A percentile compares a stretch with the other conserved stretches of the same genome.
Evolutionary conservation across 2,888 invertebrate genomes (phyloP).

Genomic region (Trimorus sp.): DNA sequence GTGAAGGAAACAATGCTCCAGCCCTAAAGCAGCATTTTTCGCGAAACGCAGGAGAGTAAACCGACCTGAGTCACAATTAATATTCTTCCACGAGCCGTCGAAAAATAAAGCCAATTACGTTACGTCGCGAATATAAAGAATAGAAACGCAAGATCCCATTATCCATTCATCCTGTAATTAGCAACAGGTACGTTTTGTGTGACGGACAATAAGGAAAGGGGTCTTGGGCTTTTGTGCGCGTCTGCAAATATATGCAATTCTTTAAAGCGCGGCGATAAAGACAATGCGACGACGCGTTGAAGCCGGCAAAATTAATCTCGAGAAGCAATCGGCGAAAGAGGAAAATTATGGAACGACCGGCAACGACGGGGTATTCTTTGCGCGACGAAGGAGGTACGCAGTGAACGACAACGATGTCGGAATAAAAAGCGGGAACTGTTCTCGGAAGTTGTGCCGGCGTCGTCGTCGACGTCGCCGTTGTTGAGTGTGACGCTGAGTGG

Average conservation of each 20-base stretch:
- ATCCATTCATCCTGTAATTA: conserved; percentile 26
- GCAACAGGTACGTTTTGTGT: conserved; percentile 44
- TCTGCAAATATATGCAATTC: conserved; percentile 46
- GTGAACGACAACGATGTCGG: conserved; percentile 46
- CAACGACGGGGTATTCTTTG: conserved; percentile 16
- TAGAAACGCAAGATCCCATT: conserved; percentile 3
- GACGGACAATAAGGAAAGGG: conserved; percentile 16
- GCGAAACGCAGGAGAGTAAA: conserved; percentile 22
- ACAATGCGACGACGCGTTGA: conserved; percentile 29
- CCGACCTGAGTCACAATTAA: conserved; percentile 26
- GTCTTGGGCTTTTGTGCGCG: conserved; percentile 2
- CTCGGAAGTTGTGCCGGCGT: conserved; percentile 69
- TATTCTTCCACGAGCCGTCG: conserved; percentile 14
- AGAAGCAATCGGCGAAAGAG: conserved; percentile 55
- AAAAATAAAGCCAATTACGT: conserved; percentile 5
- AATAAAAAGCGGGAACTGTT: conserved; percentile 61
- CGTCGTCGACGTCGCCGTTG: conserved; percentile 55
- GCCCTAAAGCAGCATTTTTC: background rate
- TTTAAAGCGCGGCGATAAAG: conserved; percentile 29
- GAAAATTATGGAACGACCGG: conserved; percentile 48
- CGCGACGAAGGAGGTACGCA: conserved; percentile 44
- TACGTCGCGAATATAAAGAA: conserved; percentile 2
- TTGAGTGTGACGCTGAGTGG: conserved; percentile 66
- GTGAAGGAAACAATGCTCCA: background rate
- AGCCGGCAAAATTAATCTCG: conserved; percentile 54